Evolutionary conservation across 2,113 vertebrate species (phyloP).

Genomic region (Prochilodus magdalenae): DNA sequence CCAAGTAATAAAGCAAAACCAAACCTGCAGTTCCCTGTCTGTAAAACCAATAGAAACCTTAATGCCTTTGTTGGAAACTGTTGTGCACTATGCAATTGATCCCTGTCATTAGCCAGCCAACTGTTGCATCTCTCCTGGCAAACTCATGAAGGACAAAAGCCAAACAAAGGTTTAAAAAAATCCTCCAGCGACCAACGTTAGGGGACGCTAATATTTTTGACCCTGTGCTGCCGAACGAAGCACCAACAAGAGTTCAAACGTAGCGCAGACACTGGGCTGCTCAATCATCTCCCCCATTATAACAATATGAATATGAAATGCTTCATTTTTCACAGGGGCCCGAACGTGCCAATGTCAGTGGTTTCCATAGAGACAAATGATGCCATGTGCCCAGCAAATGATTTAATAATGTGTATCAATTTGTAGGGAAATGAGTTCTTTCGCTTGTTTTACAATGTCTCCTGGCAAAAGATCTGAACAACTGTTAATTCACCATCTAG

Average conservation of each 20-base stretch:
- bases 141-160: constrained; percentile 21
- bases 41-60: background rate
- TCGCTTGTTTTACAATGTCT: constrained; percentile 39
- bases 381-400: constrained; percentile 43
- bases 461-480: constrained; percentile 39
- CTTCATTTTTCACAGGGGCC: constrained; percentile 39
- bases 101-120: background rate
- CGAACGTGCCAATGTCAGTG: constrained; percentile 40
- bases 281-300: constrained; percentile 50
- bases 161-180: constrained; percentile 12
- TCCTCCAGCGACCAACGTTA: constrained; percentile 5
- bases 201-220: background rate
- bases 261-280: constrained; percentile 5
- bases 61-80: background rate
- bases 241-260: constrained; percentile 18
- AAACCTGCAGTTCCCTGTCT: background rate
- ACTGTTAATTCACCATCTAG: constrained; percentile 42
- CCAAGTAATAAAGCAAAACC: too few species aligned
- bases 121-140: constrained; percentile 21
- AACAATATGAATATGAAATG: constrained; percentile 50
- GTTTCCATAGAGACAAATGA: constrained; percentile 59
- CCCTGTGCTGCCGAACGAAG: background rate
- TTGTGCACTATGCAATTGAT: background rate
- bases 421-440: constrained; percentile 49
- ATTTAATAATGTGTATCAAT: constrained; percentile 55